A percentile compares a stretch with the other conserved stretches of the same genome.
Conservation (phyloP, 1,140 invertebrate species). For the Macrocentrus cingulum region DNA sequence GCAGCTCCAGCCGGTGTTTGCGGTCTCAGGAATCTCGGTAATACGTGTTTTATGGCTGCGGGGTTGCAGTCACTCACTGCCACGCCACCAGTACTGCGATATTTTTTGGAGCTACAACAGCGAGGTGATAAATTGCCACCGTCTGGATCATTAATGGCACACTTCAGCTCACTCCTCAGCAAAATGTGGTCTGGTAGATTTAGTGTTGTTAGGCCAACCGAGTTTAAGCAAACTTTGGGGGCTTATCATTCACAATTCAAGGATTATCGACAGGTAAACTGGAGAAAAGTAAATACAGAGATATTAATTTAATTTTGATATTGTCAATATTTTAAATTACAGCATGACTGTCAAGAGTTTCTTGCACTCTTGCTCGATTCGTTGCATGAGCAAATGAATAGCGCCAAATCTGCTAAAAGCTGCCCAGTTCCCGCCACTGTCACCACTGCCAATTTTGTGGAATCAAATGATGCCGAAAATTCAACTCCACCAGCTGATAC, state of each 20-base stretch:
- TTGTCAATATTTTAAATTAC: constrained; percentile 36
- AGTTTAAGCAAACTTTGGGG: constrained; percentile 67
- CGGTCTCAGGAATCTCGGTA: constrained; percentile 69
- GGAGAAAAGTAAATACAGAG: neutral
- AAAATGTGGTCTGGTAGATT: constrained; percentile 68
- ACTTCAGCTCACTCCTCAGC: constrained; percentile 63
- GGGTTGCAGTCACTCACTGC: constrained; percentile 68
- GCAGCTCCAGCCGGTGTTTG: constrained; percentile 62
- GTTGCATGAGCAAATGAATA: constrained; percentile 70
- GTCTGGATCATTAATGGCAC: constrained; percentile 54
- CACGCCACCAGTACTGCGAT: constrained; percentile 61
- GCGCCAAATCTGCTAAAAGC: constrained; percentile 49
- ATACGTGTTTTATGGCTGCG: constrained; percentile 75
- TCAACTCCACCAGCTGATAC: constrained; percentile 30
- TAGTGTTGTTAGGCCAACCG: constrained; percentile 61
- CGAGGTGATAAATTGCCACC: constrained; percentile 51
- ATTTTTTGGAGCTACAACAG: constrained; percentile 59
- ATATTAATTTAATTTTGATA: no score
- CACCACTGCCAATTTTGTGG: constrained; percentile 49
- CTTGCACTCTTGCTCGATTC: constrained; percentile 69
- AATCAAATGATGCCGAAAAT: constrained; percentile 42
- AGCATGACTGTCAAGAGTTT: constrained; percentile 79
- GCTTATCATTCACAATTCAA: constrained; percentile 69
- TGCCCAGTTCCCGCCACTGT: constrained; percentile 44
- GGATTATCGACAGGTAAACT: constrained; percentile 62